Percentiles rank a stretch among this genome's conserved stretches.
Conservation (phyloP, 2,797 vertebrate species). For the Octomys mimax region DNA sequence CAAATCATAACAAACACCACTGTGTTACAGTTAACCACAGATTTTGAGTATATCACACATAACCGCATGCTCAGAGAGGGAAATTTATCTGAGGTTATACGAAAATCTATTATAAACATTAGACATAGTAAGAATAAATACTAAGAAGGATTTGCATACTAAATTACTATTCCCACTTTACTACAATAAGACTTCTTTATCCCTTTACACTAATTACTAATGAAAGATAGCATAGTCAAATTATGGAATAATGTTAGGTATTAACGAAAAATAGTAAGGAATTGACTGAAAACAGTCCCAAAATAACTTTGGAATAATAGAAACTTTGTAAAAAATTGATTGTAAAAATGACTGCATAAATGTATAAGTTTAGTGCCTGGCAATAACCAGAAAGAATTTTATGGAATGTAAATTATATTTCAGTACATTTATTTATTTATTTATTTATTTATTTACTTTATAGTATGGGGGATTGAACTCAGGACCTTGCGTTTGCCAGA, state of each 20-base stretch:
- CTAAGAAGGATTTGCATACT: not conserved
- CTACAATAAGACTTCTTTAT: not conserved
- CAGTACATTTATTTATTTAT: not conserved
- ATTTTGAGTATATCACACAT: not conserved
- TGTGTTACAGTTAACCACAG: not conserved
- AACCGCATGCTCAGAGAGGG: not conserved
- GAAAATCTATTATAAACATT: constrained; percentile 37
- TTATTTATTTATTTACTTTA: too few relatives aligned
- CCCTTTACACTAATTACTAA: constrained; percentile 1
- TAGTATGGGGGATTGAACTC: too few relatives aligned
- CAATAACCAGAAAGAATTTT: not conserved
- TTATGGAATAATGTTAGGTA: not conserved
- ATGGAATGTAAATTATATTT: not conserved
- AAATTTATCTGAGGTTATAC: not conserved
- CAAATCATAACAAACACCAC: not conserved
- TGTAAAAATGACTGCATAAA: not conserved
- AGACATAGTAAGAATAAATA: constrained; percentile 5
- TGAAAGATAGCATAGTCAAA: not conserved
- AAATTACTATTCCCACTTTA: constrained; percentile 2
- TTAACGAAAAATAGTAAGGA: not conserved
- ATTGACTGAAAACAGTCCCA: not conserved
- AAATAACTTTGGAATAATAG: not conserved
- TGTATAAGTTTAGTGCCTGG: not conserved
- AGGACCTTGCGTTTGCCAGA: too few relatives aligned
- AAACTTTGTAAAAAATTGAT: not conserved